These are phyloP conservation scores for Ridgeia piscesae DNA, from an alignment of 1,140 invertebrate species.

Conservation along the genomic window DNA sequence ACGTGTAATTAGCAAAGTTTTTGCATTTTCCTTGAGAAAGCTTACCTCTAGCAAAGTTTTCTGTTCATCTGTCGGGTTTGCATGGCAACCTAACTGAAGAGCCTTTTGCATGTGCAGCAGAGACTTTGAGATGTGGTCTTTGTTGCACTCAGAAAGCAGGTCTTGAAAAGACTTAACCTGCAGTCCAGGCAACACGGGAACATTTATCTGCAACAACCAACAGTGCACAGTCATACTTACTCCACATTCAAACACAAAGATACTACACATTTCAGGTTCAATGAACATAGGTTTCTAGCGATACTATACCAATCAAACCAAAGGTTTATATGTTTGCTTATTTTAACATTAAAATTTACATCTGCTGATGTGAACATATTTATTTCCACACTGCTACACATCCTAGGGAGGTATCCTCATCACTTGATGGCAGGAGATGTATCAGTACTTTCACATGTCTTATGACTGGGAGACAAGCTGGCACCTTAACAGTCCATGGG, in stretches of 20 bases:
- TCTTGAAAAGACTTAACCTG: conserved; percentile 39
- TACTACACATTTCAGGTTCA: background rate
- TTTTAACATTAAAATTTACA: no score
- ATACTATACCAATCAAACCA: background rate
- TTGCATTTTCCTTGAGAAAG: no score
- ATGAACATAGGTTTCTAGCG: background rate
- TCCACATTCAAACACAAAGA: background rate
- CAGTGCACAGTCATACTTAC: background rate
- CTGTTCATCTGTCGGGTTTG: conserved; percentile 37
- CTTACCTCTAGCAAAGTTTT: conserved; percentile 45
- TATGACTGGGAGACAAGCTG: background rate
- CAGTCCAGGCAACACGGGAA: background rate
- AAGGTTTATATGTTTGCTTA: no score
- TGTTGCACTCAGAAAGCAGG: conserved; percentile 41
- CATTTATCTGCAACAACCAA: background rate
- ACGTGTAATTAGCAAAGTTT: no score
- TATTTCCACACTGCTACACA: no score
- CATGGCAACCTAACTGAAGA: conserved; percentile 34
- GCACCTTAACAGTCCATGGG: background rate
- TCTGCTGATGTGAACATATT: no score
- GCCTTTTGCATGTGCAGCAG: conserved; percentile 51
- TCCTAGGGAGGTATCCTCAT: no score
- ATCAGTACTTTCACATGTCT: no score
- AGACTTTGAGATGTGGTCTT: conserved; percentile 47
- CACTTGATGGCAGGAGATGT: no score